phyloP scores from a whole-genome alignment of 2,888 invertebrate genomes.

The Drosophila tanythrix region DNA sequence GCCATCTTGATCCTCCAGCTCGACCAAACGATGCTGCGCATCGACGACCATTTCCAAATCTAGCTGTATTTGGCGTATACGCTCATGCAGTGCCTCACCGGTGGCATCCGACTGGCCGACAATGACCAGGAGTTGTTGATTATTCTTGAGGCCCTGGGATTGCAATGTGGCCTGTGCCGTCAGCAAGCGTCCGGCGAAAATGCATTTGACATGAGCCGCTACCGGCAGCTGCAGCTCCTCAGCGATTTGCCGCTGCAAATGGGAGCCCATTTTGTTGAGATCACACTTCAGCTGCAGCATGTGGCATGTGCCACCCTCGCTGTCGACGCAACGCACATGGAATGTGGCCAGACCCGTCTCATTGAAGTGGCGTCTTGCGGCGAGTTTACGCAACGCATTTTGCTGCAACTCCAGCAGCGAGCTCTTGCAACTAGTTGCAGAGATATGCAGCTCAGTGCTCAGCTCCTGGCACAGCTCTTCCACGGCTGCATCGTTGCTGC shows the following conservation, averaged over 20 bases:
- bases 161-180: slow-evolving; percentile 86
- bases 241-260: slow-evolving; percentile 87
- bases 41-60: slow-evolving; percentile 87
- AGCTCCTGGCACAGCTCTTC: slow-evolving; percentile 86
- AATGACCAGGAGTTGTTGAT: slow-evolving; percentile 89
- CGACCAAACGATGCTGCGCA: slow-evolving; percentile 81
- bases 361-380: slow-evolving; percentile 88
- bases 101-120: slow-evolving; percentile 83
- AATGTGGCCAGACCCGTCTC: slow-evolving; percentile 90
- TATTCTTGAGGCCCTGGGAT: slow-evolving; percentile 89
- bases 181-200: slow-evolving; percentile 89
- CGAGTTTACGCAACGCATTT: slow-evolving; percentile 89
- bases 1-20: slow-evolving; percentile 92
- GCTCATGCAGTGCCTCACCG: slow-evolving; percentile 86
- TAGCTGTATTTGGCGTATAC: slow-evolving; percentile 86
- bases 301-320: slow-evolving; percentile 85
- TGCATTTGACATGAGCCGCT: slow-evolving; percentile 87
- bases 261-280: slow-evolving; percentile 86
- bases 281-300: slow-evolving; percentile 87
- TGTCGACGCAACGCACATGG: slow-evolving; percentile 88
- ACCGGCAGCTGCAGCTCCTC: slow-evolving; percentile 83
- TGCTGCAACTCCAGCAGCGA: slow-evolving; percentile 59
- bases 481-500: slow-evolving; percentile 84
- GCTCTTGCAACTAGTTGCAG: slow-evolving; percentile 37
- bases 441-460: slow-evolving; percentile 86